phyloP scores from a whole-genome alignment of 2,888 invertebrate species.

The Limnephilus rhombicus region DNA sequence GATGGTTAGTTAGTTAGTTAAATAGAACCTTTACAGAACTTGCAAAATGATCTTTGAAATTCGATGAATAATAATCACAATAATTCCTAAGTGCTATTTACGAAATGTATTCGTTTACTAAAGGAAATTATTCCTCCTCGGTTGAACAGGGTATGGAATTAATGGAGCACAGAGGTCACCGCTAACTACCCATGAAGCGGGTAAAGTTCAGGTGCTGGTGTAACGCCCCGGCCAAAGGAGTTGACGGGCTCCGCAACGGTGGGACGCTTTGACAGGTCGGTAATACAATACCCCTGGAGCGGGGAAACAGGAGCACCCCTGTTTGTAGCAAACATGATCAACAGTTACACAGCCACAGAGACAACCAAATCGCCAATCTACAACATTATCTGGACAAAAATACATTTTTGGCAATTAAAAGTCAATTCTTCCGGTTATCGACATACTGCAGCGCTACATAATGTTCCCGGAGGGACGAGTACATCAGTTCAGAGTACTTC shows the following conservation, averaged over 20 bases:
- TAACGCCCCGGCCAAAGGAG: neutral
- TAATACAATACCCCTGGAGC: neutral
- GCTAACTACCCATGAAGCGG: conserved; percentile 14
- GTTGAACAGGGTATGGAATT: neutral
- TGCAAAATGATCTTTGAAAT: too few species aligned
- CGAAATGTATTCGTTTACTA: neutral
- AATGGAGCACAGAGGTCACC: neutral
- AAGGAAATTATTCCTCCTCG: neutral
- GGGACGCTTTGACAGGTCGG: neutral
- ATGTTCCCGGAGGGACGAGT: too few species aligned
- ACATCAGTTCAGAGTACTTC: too few species aligned
- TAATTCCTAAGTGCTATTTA: neutral
- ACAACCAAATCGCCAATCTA: neutral
- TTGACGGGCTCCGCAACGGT: neutral
- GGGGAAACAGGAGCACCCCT: neutral
- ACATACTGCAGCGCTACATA: too few species aligned
- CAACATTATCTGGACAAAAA: neutral
- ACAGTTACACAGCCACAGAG: conserved; percentile 12
- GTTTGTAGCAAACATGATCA: conserved; percentile 5
- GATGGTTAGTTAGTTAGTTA: too few species aligned
- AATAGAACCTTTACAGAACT: too few species aligned
- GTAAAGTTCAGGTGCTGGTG: conserved; percentile 27
- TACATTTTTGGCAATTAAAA: too few species aligned
- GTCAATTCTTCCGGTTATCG: too few species aligned
- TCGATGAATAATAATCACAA: neutral